These are phyloP conservation scores for Donacobius atricapilla DNA, from an alignment of 2,113 vertebrate genomes.

Conservation along the genomic window DNA sequence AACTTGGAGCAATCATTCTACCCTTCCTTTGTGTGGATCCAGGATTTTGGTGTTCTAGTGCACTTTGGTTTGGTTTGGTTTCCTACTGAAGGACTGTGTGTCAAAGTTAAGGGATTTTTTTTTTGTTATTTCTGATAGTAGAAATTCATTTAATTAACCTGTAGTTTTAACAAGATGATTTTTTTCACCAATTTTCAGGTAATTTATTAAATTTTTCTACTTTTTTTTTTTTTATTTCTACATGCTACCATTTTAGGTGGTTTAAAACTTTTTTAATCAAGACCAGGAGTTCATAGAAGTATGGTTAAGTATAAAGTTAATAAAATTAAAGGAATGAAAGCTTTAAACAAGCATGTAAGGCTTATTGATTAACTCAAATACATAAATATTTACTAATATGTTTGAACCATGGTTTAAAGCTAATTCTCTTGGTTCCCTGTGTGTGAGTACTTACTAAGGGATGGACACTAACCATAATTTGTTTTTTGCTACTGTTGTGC, in stretches of 20 bases:
- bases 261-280: constrained; percentile 73
- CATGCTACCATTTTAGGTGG: constrained; percentile 75
- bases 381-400: constrained; percentile 72
- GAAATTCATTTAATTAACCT: background rate
- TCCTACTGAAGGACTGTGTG: background rate
- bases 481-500: constrained; percentile 38
- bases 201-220: constrained; percentile 48
- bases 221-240: constrained; percentile 42
- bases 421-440: constrained; percentile 57
- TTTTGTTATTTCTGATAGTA: background rate
- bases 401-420: constrained; percentile 59
- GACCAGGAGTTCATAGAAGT: constrained; percentile 73
- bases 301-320: constrained; percentile 77
- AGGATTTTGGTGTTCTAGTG: background rate
- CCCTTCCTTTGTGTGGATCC: background rate
- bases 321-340: constrained; percentile 65
- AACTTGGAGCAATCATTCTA: background rate
- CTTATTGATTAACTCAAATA: constrained; percentile 63
- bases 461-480: constrained; percentile 44
- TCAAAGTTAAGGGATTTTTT: background rate
- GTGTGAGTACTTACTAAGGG: constrained; percentile 59
- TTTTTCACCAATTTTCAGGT: background rate
- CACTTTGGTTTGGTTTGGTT: background rate
- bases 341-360: constrained; percentile 78
- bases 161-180: background rate